phyloP scores from a whole-genome alignment of 2,113 vertebrate species.

The Dromas ardeola region DNA sequence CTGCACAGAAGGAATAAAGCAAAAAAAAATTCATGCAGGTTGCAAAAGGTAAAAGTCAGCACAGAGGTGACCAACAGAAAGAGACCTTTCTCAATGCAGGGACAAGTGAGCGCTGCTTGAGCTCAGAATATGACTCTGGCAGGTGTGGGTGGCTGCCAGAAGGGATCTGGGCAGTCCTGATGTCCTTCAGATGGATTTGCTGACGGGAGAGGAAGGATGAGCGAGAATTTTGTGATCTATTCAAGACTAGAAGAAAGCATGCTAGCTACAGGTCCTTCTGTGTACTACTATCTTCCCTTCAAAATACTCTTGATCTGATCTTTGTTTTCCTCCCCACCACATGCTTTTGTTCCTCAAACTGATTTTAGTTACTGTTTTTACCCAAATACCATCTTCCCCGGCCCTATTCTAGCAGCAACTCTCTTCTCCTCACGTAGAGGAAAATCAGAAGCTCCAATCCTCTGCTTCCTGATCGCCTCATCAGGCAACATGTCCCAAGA shows the following conservation, averaged over 20 bases:
- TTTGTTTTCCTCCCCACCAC: neutral
- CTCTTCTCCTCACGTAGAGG: neutral
- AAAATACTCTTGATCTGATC: neutral
- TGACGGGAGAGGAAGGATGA: neutral
- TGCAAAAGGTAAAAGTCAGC: neutral
- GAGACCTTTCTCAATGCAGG: neutral
- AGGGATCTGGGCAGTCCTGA: neutral
- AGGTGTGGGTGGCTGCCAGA: neutral
- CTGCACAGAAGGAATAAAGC: neutral
- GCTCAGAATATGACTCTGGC: neutral
- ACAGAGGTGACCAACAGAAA: neutral
- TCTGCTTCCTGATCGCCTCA: neutral
- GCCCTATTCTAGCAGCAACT: neutral
- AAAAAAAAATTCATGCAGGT: neutral
- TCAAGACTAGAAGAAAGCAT: neutral
- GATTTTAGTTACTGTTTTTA: neutral
- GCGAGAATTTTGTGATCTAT: neutral
- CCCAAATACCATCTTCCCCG: neutral
- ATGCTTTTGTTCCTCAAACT: neutral
- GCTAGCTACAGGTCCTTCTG: neutral
- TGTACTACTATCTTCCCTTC: neutral
- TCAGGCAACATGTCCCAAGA: neutral
- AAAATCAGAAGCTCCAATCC: neutral
- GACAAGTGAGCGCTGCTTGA: accelerated
- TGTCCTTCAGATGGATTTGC: neutral